Percentiles rank a stretch among this genome's conserved stretches.
Evolutionary conservation across 2,888 invertebrate genomes (phyloP).

Genomic region (Adelphocoris suturalis): DNA sequence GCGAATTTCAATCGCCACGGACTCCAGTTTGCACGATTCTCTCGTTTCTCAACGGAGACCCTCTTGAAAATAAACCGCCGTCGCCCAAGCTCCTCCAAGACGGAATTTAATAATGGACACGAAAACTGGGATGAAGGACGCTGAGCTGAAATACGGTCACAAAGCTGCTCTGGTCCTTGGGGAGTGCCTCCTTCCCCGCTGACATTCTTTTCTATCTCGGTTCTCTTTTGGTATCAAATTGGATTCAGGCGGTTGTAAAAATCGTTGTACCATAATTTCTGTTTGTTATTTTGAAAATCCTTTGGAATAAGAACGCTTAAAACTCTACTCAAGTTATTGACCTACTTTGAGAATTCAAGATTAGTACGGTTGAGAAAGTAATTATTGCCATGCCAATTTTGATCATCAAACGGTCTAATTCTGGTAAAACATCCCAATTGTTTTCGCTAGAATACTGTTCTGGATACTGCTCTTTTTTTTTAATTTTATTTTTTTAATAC

Average conservation of each 20-base stretch:
- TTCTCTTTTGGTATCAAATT: background rate
- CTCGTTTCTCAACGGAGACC: background rate
- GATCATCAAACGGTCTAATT: too few species aligned
- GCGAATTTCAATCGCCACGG: background rate
- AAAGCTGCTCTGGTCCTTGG: background rate
- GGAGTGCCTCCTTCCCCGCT: background rate
- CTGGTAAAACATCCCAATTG: too few species aligned
- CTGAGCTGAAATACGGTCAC: constrained; percentile 32
- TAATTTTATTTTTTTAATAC: too few species aligned
- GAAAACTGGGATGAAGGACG: constrained; percentile 47
- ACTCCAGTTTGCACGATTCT: background rate
- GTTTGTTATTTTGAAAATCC: background rate
- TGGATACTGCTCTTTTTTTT: too few species aligned
- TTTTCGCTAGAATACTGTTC: too few species aligned
- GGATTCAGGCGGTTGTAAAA: constrained; percentile 22
- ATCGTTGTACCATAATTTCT: background rate
- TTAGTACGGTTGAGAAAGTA: too few species aligned
- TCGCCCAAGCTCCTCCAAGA: background rate
- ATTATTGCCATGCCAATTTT: too few species aligned
- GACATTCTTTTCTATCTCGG: background rate
- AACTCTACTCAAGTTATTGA: too few species aligned
- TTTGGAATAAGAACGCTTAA: background rate
- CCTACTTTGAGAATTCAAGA: too few species aligned
- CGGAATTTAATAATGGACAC: constrained; percentile 58
- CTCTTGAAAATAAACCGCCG: background rate